phyloP scores from a whole-genome alignment of 2,888 invertebrate genomes.

The Chrysopilus asiliformis region DNA sequence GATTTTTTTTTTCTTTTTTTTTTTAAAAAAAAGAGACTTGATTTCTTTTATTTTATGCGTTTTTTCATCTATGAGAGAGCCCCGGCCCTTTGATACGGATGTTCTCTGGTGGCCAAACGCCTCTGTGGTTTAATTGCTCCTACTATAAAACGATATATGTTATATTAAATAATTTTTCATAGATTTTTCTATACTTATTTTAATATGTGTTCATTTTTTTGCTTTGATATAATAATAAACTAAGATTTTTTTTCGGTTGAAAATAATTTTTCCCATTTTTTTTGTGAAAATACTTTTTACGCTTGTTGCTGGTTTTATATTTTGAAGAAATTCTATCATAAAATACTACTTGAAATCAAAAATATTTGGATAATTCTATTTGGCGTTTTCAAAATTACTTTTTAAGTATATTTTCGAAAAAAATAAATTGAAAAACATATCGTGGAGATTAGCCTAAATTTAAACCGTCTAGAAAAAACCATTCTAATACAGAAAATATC shows the following conservation, averaged over 20 bases:
- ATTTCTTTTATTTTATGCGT: neutral
- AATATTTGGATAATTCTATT: no score
- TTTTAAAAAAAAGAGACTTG: neutral
- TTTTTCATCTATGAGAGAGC: constrained; percentile 48
- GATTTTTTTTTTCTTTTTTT: constrained; percentile 4
- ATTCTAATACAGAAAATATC: no score
- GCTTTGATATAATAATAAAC: neutral
- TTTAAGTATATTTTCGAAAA: no score
- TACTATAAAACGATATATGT: constrained; percentile 24
- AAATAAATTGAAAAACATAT: no score
- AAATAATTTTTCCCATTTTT: neutral
- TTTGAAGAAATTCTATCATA: no score
- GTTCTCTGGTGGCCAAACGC: constrained; percentile 78
- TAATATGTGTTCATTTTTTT: neutral
- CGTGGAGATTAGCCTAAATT: no score
- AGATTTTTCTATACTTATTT: constrained; percentile 6
- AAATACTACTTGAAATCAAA: no score
- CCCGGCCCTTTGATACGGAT: constrained; percentile 95
- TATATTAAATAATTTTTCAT: constrained; percentile 10
- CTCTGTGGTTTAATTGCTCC: constrained; percentile 51
- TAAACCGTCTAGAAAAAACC: no score
- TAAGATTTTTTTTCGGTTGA: neutral
- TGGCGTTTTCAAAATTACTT: no score
- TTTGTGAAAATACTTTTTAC: no score
- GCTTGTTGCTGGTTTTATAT: no score